Percentiles rank a stretch among this genome's conserved stretches.
These are phyloP conservation scores for Electrophaes corylata DNA, from an alignment of 2,888 invertebrate genomes.

Conservation along the genomic window DNA sequence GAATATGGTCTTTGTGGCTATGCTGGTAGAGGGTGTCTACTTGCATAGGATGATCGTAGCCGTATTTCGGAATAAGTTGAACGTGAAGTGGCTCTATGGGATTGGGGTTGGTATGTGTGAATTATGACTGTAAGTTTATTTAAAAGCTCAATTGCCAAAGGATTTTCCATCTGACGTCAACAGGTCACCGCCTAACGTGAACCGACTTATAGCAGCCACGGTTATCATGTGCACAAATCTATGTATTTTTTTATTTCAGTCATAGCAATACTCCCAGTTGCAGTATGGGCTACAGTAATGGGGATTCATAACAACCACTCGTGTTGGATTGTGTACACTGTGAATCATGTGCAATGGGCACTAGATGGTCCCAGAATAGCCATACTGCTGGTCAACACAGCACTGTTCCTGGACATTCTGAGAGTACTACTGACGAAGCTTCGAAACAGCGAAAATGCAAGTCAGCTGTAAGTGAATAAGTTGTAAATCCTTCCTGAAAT, in stretches of 20 bases:
- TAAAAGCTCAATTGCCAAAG: too few species aligned
- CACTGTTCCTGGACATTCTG: conserved; percentile 86
- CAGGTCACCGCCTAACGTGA: too few species aligned
- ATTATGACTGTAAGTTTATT: too few species aligned
- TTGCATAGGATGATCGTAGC: conserved; percentile 87
- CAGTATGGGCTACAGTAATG: conserved; percentile 83
- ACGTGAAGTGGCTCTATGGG: conserved; percentile 73
- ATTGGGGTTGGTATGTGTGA: conserved; percentile 66
- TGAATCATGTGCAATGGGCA: conserved; percentile 84
- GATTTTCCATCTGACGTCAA: too few species aligned
- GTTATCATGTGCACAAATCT: background rate
- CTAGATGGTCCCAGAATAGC: conserved; percentile 84
- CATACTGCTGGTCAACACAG: conserved; percentile 83
- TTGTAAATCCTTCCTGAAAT: background rate
- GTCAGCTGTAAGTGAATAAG: conserved; percentile 60
- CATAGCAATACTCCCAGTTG: conserved; percentile 78
- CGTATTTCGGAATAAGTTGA: conserved; percentile 84
- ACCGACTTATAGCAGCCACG: too few species aligned
- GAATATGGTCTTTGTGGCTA: conserved; percentile 87
- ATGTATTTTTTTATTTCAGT: conserved; percentile 51
- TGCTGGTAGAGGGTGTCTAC: conserved; percentile 87
- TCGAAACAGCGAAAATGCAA: conserved; percentile 77
- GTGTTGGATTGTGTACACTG: conserved; percentile 86
- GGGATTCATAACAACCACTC: conserved; percentile 75
- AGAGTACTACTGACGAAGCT: conserved; percentile 87